A percentile compares a stretch with the other conserved stretches of the same genome.
phyloP scores from a whole-genome alignment of 2,113 vertebrate genomes.

The Alectura lathami region DNA sequence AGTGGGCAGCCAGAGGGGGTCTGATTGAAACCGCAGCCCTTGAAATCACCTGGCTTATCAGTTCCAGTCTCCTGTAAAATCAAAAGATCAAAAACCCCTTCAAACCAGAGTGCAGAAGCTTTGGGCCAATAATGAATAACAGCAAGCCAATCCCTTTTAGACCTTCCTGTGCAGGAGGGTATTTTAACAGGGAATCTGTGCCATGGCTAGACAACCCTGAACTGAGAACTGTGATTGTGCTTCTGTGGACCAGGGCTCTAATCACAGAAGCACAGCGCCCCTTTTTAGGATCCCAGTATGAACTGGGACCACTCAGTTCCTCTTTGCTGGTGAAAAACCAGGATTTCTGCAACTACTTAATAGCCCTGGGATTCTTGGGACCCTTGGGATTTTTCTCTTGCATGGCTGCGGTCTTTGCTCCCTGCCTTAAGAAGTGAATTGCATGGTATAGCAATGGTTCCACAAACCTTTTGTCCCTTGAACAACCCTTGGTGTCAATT shows the following conservation, averaged over 20 bases:
- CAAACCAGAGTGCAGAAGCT: constrained; percentile 31
- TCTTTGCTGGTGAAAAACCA: not conserved
- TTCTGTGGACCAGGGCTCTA: not conserved
- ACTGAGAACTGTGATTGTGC: not conserved
- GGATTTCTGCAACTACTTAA: not conserved
- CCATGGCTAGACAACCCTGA: not conserved
- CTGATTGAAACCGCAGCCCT: constrained; percentile 63
- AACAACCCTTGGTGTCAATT: not conserved
- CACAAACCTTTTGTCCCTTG: not conserved
- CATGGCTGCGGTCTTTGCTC: not conserved
- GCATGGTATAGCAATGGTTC: not conserved
- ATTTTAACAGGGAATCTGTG: not conserved
- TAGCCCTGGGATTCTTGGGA: not conserved
- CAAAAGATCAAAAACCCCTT: constrained; percentile 57
- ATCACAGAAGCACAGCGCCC: not conserved
- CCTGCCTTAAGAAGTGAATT: not conserved
- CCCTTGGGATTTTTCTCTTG: not conserved
- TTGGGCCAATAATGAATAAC: constrained; percentile 31
- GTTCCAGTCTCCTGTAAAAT: constrained; percentile 71
- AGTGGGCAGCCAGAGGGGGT: not conserved
- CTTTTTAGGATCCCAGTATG: not conserved
- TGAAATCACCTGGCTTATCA: constrained; percentile 60
- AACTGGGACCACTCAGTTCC: not conserved
- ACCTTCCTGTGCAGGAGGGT: not conserved
- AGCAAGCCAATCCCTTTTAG: constrained; percentile 55